Evolutionary conservation across 2,113 vertebrate species (phyloP).

Genomic region (Rhombomys opimus): DNA sequence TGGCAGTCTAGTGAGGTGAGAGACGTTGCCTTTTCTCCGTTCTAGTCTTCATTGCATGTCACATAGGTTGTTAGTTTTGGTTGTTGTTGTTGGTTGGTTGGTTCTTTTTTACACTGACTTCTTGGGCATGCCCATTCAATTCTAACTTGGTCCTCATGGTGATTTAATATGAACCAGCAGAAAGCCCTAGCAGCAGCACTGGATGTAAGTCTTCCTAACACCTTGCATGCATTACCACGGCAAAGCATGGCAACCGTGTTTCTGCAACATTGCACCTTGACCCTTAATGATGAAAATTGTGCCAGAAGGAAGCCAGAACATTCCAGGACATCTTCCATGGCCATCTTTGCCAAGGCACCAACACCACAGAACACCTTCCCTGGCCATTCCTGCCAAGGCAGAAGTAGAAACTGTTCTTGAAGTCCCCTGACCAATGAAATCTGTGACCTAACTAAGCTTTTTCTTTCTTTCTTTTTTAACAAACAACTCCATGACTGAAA

Average conservation of each 20-base stretch:
- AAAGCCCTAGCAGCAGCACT: too few relatives aligned
- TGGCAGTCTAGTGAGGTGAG: background rate
- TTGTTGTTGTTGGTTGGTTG: background rate
- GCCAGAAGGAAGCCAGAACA: too few relatives aligned
- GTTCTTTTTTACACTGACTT: background rate
- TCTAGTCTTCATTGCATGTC: too few relatives aligned
- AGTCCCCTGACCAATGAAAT: background rate
- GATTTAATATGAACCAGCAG: background rate
- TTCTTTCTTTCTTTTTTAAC: background rate
- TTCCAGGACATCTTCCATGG: background rate
- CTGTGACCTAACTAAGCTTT: background rate
- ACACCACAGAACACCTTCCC: too few relatives aligned
- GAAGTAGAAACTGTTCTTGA: background rate
- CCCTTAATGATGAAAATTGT: background rate
- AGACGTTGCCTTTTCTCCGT: too few relatives aligned
- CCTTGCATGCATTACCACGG: background rate
- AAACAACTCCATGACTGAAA: background rate
- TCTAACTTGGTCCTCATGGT: background rate
- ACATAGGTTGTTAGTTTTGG: background rate
- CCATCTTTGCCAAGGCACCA: accelerated
- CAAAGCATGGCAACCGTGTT: accelerated
- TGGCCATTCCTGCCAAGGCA: background rate
- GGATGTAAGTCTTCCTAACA: background rate
- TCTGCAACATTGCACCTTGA: too few relatives aligned
- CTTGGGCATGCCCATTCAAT: too few relatives aligned